Conservation (phyloP, 2,888 invertebrate genomes). For the Agriopis aurantiaria region DNA sequence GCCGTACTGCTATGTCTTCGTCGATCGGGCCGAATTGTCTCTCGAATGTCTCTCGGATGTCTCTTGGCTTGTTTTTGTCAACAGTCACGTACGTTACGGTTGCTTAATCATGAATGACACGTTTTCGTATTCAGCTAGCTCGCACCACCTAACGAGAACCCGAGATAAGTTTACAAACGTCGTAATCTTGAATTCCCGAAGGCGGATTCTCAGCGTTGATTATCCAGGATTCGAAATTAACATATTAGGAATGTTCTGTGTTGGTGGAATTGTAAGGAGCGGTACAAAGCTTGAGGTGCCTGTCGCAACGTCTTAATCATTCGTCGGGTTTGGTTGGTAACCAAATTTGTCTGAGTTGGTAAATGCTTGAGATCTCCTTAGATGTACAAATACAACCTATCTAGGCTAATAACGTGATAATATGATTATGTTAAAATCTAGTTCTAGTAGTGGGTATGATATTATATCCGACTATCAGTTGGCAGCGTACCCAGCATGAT, state of each 20-base stretch:
- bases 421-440: not conserved
- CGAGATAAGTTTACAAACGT: conserved; percentile 84
- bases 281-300: conserved; percentile 28
- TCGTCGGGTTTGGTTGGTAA: conserved; percentile 15
- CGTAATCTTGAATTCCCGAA: conserved; percentile 79
- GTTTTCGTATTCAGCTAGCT: conserved; percentile 82
- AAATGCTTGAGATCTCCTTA: conserved; percentile 14
- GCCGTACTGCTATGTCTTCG: conserved; percentile 22
- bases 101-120: conserved; percentile 82
- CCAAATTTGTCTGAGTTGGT: conserved; percentile 23
- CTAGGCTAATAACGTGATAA: not conserved
- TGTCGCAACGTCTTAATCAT: conserved; percentile 30
- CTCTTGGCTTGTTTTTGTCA: conserved; percentile 70
- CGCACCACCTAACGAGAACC: conserved; percentile 79
- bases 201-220: conserved; percentile 77
- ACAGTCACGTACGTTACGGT: conserved; percentile 74
- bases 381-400: conserved; percentile 5
- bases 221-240: conserved; percentile 81
- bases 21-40: conserved; percentile 59
- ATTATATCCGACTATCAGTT: too few species aligned
- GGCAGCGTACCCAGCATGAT: too few species aligned
- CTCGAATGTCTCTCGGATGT: conserved; percentile 30
- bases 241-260: conserved; percentile 70
- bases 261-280: conserved; percentile 38
- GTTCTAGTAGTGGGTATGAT: not conserved